Evolutionary conservation across 2,113 vertebrate genomes (phyloP), one percentile per base, ranked within the genome.

Genomic region (Chloebia gouldiae): DNA sequence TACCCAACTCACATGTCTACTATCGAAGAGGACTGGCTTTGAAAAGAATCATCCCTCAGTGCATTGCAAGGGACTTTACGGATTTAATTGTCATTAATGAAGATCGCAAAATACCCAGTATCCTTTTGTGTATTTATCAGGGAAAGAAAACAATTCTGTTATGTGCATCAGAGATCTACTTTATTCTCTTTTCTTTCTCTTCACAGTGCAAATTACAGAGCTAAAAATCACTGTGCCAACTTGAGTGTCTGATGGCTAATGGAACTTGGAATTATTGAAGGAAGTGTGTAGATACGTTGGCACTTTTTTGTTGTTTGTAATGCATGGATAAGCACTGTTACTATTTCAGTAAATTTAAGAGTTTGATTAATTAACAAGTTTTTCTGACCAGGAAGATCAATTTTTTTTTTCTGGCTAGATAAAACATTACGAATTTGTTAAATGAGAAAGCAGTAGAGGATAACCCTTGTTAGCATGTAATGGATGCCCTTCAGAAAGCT

Each of bases 11-110:
- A 0, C 98, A 99, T 10, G 99, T 99, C 65, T 99, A 99, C 97
- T 99, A 99, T 93, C 98, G 99, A 97, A 98, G 99, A 98, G 99
- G 99, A 84, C 93, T 99, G 95, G 99, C 99, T 86, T 96, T 99
- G 94, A 99, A 99, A 97, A 99, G 96, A 96, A 97, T 99, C 95
- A 99, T 99, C 84, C 99, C 99, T 47, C 99, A 99, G 95, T 99
- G 99, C 59, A 87, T 99, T 56, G 97, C 99, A 57, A 98, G 98
- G 96, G 97, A 98, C 95, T 99, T 99, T 95, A 99, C 99, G 0
- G 99, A 99, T 96, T 97, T 99, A 75, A 98, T 99, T 0, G 98
- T 99, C 94, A 97, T 99, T 96, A 99, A 99, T 47, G 98, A 99
- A 97, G 99, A 99, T 96, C 98, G 99, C 82, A 99, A 99, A 97